Conservation (phyloP, 2,888 invertebrate species). For the Pardosa pseudoannulata region DNA sequence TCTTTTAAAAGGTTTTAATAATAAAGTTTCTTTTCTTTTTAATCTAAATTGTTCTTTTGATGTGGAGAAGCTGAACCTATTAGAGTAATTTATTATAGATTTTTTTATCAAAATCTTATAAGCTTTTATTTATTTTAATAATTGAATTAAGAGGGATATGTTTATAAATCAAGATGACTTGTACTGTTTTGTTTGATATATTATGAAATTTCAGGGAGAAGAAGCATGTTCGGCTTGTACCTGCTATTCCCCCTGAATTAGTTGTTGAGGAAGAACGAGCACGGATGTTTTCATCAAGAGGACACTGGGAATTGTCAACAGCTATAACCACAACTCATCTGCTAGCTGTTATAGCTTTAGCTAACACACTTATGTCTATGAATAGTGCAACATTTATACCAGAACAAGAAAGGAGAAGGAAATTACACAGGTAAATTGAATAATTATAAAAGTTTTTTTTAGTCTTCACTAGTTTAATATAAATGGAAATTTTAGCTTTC, state of each 20-base stretch:
- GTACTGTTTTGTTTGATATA: neutral
- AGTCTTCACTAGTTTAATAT: too few relatives aligned
- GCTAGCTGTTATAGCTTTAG: slow-evolving; percentile 93
- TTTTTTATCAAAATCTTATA: too few relatives aligned
- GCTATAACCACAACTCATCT: slow-evolving; percentile 97
- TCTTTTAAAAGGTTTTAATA: too few relatives aligned
- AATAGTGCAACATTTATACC: slow-evolving; percentile 92
- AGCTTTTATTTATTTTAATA: too few relatives aligned
- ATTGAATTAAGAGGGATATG: too few relatives aligned
- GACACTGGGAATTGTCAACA: slow-evolving; percentile 97
- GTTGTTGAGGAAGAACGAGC: slow-evolving; percentile 87
- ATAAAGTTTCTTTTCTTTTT: too few relatives aligned
- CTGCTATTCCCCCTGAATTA: slow-evolving; percentile 80
- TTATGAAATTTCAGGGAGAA: slow-evolving; percentile 48
- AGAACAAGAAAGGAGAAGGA: slow-evolving; percentile 75
- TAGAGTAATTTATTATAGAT: too few relatives aligned
- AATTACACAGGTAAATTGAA: slow-evolving; percentile 74
- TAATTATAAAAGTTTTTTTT: too few relatives aligned
- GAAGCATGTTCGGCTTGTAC: slow-evolving; percentile 74
- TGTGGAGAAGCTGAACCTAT: too few relatives aligned
- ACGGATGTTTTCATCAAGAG: slow-evolving; percentile 87
- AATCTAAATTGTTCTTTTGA: too few relatives aligned
- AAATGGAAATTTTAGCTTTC: too few relatives aligned
- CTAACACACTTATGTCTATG: slow-evolving; percentile 99
- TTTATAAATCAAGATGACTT: too few relatives aligned